phyloP scores from a whole-genome alignment of 2,797 vertebrate species.

The Sebastes jordani region DNA sequence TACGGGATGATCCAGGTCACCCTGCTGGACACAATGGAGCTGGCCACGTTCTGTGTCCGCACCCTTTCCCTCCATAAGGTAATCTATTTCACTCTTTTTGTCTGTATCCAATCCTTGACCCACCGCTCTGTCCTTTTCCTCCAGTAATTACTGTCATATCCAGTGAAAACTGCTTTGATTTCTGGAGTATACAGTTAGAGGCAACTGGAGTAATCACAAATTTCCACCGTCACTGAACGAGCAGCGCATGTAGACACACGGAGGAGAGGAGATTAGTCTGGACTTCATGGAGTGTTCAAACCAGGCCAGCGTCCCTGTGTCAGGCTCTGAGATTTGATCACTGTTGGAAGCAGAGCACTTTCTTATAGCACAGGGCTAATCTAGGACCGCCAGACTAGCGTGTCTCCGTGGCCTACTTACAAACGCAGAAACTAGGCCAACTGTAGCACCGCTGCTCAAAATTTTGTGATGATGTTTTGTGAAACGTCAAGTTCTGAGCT shows the following conservation, averaged over 20 bases:
- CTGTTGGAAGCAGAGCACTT: conserved; percentile 65
- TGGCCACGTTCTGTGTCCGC: conserved; percentile 95
- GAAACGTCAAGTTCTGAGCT: conserved; percentile 36
- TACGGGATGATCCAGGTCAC: conserved; percentile 95
- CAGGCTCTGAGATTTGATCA: conserved; percentile 64
- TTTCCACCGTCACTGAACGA: conserved; percentile 5
- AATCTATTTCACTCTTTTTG: not conserved
- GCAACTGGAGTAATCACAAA: conserved; percentile 13
- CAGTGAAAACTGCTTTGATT: conserved; percentile 22
- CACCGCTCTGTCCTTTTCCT: conserved; percentile 9
- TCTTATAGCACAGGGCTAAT: conserved; percentile 60
- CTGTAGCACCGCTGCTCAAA: conserved; percentile 33
- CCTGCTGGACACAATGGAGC: conserved; percentile 93
- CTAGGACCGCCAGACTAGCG: conserved; percentile 55
- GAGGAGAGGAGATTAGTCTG: conserved; percentile 54
- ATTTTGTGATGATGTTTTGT: conserved; percentile 45
- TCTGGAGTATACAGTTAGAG: conserved; percentile 16
- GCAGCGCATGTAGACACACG: not conserved
- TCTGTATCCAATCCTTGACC: conserved; percentile 9
- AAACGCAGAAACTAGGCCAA: conserved; percentile 73
- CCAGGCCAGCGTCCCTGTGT: conserved; percentile 60
- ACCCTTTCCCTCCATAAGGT: conserved; percentile 98
- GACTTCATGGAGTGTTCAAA: conserved; percentile 46
- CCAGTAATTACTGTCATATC: conserved; percentile 12
- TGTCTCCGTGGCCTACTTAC: conserved; percentile 74